Evolutionary conservation across 37 sponge, comb jelly and placozoan genomes (phyloP).

Genomic region (Tethya wilhelma): DNA sequence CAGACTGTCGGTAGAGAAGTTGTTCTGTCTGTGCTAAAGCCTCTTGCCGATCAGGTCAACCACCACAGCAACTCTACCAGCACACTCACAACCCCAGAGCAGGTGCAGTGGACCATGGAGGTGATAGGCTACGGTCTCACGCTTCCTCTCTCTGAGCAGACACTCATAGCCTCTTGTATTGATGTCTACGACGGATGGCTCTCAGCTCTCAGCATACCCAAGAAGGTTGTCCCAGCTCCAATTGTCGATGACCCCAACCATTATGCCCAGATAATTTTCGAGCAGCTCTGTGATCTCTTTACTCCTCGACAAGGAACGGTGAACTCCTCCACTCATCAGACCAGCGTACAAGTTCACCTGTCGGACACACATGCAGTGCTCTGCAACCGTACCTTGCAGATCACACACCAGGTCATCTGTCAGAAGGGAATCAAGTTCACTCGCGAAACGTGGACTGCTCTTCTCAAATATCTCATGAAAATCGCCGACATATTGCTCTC

Average conservation of each 20-base stretch:
- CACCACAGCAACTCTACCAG: not conserved
- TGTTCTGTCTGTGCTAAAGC: slow-evolving; percentile 60
- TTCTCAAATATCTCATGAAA: slow-evolving; percentile 49
- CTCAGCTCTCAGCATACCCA: slow-evolving; percentile 22
- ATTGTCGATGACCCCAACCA: slow-evolving; percentile 48
- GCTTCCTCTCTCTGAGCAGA: slow-evolving; percentile 68
- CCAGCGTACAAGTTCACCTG: not conserved
- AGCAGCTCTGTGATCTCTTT: slow-evolving; percentile 62
- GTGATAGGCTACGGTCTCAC: slow-evolving; percentile 78
- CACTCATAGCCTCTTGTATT: slow-evolving; percentile 44
- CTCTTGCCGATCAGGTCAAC: slow-evolving; percentile 25
- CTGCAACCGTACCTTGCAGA: slow-evolving; percentile 59
- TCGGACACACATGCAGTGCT: slow-evolving; percentile 50
- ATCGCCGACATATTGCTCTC: slow-evolving; percentile 58
- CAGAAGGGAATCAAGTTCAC: slow-evolving; percentile 18
- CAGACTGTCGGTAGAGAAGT: slow-evolving; percentile 44
- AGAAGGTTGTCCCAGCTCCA: slow-evolving; percentile 57
- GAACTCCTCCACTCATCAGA: not conserved
- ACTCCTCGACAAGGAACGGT: slow-evolving; percentile 2
- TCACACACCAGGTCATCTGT: slow-evolving; percentile 16
- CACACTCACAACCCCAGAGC: slow-evolving; percentile 31
- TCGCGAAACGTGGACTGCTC: slow-evolving; percentile 55
- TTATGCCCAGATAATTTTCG: slow-evolving; percentile 60
- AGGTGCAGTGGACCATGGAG: slow-evolving; percentile 87
- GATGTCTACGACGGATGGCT: slow-evolving; percentile 83